Evolutionary conservation across 2,888 invertebrate genomes (phyloP), one percentile per base, ranked within the genome.

Genomic region (Agrotis clavis): DNA sequence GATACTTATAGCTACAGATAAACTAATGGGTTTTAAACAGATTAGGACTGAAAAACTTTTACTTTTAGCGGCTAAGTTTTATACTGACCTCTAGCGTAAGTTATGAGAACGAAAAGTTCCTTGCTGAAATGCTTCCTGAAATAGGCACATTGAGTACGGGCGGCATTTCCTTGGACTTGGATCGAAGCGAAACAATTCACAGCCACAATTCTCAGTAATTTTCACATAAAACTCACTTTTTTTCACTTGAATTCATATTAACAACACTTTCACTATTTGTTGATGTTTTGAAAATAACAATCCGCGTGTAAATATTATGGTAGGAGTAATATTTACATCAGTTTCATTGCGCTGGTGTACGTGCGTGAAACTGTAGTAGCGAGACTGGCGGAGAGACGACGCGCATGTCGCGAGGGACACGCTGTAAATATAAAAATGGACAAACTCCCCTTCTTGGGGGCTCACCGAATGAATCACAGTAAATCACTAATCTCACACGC

Each of bases 361-460:
- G 95, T 94, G 94, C 94, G 94, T 94, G 94, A 94, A 92, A 94
- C 93, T 92, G 94, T 95, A 94, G 94, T 95, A 91, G 90, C 93
- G 87, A 92, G 94, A 96, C 96, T 96, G 95, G 92, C 95, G 91
- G 90, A 91, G 93, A 93, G 92, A 93, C 95, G 95, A 91, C 95
- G 96, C 96, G 96, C 95, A 96, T 95, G 95, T 95, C 95, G 92
- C 91, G 92, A 94, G 95, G 94, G 95, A 94, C 92, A 91, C 94
- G 94, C 90, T 93, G 94, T 94, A 96, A 96, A 95, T 96, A 95
- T 96, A 96, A 96, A 96, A 96, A 95, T 95, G 95, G 93, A 95
- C 92, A 94, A 94, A 94, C 95, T 96, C 96, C 95, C 96, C 96
- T 96, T 95, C 95, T 87, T 84, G 91, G 90, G 94, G 93, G 94